These are phyloP conservation scores for Podarcis muralis DNA, from an alignment of 2,113 vertebrate species.

Conservation along the genomic window DNA sequence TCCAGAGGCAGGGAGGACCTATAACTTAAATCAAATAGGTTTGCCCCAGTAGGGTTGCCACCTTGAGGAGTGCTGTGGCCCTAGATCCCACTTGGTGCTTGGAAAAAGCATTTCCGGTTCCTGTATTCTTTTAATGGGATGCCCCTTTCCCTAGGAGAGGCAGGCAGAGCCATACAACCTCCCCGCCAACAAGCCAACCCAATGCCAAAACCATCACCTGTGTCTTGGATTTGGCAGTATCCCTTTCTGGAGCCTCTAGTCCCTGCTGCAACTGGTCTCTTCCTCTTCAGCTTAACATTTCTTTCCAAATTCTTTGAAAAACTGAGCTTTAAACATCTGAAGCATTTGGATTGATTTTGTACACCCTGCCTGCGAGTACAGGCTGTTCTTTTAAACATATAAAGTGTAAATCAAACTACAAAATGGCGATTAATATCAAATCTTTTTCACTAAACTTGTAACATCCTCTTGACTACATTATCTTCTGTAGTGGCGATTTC, in stretches of 20 bases:
- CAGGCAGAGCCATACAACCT: too few relatives aligned
- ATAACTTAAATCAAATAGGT: too few relatives aligned
- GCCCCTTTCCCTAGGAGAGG: too few relatives aligned
- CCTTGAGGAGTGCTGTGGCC: too few relatives aligned
- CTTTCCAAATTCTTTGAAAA: not conserved
- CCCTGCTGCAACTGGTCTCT: not conserved
- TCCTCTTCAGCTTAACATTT: not conserved
- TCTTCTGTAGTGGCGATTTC: not conserved
- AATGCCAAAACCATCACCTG: too few relatives aligned
- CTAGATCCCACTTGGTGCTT: too few relatives aligned
- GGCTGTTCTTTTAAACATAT: not conserved
- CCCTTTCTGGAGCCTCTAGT: not conserved
- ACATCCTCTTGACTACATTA: not conserved
- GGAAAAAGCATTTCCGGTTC: too few relatives aligned
- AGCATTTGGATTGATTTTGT: not conserved
- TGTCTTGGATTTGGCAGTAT: too few relatives aligned
- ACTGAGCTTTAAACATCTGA: not conserved
- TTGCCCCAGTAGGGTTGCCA: too few relatives aligned
- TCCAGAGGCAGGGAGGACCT: too few relatives aligned
- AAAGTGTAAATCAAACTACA: not conserved
- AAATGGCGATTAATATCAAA: not conserved
- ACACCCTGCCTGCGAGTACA: not conserved
- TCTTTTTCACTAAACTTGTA: not conserved
- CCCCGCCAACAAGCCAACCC: too few relatives aligned
- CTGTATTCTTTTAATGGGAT: too few relatives aligned